These are phyloP conservation scores for Agrochola litura DNA, from an alignment of 2,888 invertebrate genomes.

Conservation along the genomic window DNA sequence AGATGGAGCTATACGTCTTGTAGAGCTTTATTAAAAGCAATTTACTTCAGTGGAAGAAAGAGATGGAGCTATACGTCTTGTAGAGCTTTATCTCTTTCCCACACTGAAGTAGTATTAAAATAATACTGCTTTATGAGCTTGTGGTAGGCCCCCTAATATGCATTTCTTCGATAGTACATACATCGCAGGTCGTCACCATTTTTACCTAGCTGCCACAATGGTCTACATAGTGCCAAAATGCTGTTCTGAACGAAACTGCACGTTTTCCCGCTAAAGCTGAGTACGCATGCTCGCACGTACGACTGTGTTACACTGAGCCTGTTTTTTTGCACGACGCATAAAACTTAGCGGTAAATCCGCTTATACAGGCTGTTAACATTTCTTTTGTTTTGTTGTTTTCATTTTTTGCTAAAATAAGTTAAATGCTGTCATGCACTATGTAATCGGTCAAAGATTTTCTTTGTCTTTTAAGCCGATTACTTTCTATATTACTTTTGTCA, in stretches of 20 bases:
- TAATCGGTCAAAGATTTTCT: conserved; percentile 6
- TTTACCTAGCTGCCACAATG: background rate
- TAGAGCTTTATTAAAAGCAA: too few species aligned
- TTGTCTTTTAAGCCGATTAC: conserved; percentile 22
- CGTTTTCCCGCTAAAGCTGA: conserved; percentile 40
- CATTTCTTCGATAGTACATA: too few species aligned
- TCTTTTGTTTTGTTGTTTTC: background rate
- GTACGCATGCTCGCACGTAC: conserved; percentile 65
- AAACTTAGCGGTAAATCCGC: conserved; percentile 71
- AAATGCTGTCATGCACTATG: background rate
- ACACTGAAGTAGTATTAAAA: too few species aligned
- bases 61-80: too few species aligned
- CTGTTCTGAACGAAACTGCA: conserved; percentile 27
- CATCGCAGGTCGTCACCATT: background rate
- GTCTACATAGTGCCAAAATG: conserved; percentile 33
- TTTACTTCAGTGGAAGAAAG: too few species aligned
- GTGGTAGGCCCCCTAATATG: too few species aligned
- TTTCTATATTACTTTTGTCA: background rate
- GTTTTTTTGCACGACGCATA: conserved; percentile 71
- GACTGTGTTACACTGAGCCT: conserved; percentile 69
- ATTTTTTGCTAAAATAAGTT: conserved; percentile 1
- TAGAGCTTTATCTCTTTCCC: too few species aligned
- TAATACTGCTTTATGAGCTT: too few species aligned
- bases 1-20: too few species aligned
- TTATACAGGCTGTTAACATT: conserved; percentile 61